Evolutionary conservation across 2,797 vertebrate species (phyloP), one percentile per base, ranked within the genome.

Genomic region (Gymnothorax reevesii): DNA sequence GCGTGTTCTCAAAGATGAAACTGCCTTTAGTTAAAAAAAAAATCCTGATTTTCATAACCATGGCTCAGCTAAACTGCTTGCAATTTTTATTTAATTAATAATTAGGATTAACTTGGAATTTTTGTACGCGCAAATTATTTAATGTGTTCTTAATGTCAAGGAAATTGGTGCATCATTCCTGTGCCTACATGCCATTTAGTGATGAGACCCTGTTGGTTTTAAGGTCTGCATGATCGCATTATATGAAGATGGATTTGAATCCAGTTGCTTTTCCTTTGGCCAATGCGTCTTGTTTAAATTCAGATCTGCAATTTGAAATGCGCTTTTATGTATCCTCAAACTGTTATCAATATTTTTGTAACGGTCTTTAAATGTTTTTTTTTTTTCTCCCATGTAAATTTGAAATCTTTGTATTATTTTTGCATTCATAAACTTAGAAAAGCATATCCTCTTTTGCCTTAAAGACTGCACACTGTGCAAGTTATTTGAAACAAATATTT

Each of bases 401-500:
- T 54, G 17, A 20, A 20, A 22, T 20, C 42, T 9, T 20, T 7
- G 20, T 79, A 13, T 59, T 52, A 17, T 79, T 20, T 54, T 20
- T 49, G 75, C 10, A 42, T 49, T 79, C 49, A 27, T 52, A 52
- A 52, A 79, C 49, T 20, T 25, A 25, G 62, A 12, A 25, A 71
- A 27, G 69, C 42, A 52, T 54, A 22, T 77, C 13, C 9, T 17
- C 54, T 54, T 54, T 2, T 33, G 17, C 20, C 75, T 52, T 42
- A 33, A 52, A 7, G 42, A 49, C 7, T 0, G 13, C 33, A 49
- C 15, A 49, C 71, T 33, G 5, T 22, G n/a, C 22, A 64, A 64
- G 15, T 20, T 20, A 17, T 79, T 79, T 79, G 49, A 79, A 79
- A 79, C 17, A 42, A 79, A 79, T 79, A 79, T 79, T 55, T 80